A percentile compares a stretch with the other conserved stretches of the same genome.
Evolutionary conservation across 2,797 vertebrate species (phyloP).

Genomic region (Anabacerthia variegaticeps): DNA sequence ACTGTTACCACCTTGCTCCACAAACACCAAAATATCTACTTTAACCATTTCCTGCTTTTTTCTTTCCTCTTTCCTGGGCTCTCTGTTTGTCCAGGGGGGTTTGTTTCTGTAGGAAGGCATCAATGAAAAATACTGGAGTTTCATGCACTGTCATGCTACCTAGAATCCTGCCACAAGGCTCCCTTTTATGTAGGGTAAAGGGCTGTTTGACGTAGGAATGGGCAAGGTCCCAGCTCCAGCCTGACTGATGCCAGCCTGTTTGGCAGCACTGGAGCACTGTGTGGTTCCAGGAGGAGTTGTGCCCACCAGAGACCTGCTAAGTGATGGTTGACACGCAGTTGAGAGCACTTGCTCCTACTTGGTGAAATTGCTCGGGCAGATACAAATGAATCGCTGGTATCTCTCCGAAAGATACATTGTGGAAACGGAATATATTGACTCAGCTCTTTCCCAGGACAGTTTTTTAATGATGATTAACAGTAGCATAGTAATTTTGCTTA

Average conservation of each 20-base stretch:
- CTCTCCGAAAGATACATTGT: not conserved
- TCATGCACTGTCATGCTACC: not conserved
- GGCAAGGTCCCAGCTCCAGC: not conserved
- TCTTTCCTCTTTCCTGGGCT: not conserved
- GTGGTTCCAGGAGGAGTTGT: not conserved
- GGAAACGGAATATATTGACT: not conserved
- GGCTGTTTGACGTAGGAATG: not conserved
- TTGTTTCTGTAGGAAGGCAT: not conserved
- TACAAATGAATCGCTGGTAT: not conserved
- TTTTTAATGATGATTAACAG: not conserved
- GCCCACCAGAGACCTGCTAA: not conserved
- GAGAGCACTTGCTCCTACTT: not conserved
- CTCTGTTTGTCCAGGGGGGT: not conserved
- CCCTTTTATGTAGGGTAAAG: not conserved
- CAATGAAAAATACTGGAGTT: not conserved
- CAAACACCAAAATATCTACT: not conserved
- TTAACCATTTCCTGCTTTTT: slow-evolving; percentile 1
- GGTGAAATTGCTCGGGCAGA: not conserved
- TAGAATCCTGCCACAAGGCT: not conserved
- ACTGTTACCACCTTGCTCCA: slow-evolving; percentile 27
- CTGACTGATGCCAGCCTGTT: not conserved
- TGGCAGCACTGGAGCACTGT: not conserved
- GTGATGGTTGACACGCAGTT: not conserved
- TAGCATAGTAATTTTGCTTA: not conserved
- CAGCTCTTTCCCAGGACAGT: not conserved